Conservation (phyloP, 1,140 invertebrate genomes). For the Aphaenogaster rudis region DNA sequence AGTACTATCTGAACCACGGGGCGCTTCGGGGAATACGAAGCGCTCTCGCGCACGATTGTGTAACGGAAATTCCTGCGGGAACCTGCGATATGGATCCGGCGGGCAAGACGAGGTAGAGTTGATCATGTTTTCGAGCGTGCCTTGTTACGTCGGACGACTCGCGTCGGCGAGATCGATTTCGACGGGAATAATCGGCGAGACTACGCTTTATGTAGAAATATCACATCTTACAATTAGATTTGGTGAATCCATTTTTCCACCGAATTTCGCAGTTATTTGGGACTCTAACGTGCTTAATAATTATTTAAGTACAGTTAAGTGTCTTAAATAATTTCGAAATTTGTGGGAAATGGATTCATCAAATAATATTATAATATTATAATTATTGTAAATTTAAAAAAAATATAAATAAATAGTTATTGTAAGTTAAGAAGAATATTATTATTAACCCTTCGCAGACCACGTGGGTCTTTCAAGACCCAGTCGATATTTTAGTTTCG, state of each 20-base stretch:
- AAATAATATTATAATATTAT: too few relatives aligned
- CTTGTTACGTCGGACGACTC: background rate
- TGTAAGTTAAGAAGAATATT: too few relatives aligned
- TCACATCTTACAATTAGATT: background rate
- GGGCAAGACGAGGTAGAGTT: constrained; percentile 42
- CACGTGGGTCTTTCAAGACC: too few relatives aligned
- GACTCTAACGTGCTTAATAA: background rate
- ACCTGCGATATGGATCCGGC: constrained; percentile 19
- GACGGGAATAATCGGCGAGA: background rate
- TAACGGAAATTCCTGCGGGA: constrained; percentile 35
- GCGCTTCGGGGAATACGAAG: constrained; percentile 30
- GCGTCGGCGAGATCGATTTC: background rate
- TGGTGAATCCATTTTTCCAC: background rate
- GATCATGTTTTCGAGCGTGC: constrained; percentile 37
- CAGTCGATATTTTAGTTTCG: too few relatives aligned
- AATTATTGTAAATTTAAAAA: too few relatives aligned
- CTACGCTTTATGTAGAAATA: background rate
- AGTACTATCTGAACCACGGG: background rate
- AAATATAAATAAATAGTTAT: too few relatives aligned
- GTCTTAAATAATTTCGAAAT: too few relatives aligned
- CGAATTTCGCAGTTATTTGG: background rate
- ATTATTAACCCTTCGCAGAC: too few relatives aligned
- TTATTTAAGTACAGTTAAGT: too few relatives aligned
- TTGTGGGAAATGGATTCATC: too few relatives aligned
- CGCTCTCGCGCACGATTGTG: constrained; percentile 11